A percentile compares a stretch with the other conserved stretches of the same genome.
phyloP scores from a whole-genome alignment of 2,797 vertebrate species.

The Arctocebus calabarensis region DNA sequence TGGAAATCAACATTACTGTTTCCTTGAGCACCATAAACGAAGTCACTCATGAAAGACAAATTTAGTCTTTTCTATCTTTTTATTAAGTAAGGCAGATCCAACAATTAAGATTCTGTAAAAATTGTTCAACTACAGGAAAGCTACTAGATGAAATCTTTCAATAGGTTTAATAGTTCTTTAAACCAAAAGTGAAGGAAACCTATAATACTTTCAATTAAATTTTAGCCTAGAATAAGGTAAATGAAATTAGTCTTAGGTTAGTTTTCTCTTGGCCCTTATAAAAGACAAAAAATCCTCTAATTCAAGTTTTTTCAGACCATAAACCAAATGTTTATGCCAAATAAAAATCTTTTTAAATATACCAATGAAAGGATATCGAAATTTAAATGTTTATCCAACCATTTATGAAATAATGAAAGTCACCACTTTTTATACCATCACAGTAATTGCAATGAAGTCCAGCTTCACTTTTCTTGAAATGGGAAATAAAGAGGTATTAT shows the following conservation, averaged over 20 bases:
- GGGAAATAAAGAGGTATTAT: not conserved
- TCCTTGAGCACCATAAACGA: slow-evolving; percentile 5
- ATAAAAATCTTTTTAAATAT: slow-evolving; percentile 27
- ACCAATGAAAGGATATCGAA: not conserved
- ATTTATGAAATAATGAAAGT: slow-evolving; percentile 32
- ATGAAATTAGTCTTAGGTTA: not conserved
- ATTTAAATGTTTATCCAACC: slow-evolving; percentile 11
- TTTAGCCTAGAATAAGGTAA: slow-evolving; percentile 14
- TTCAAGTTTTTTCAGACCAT: not conserved
- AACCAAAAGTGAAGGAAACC: not conserved
- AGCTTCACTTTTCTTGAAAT: not conserved
- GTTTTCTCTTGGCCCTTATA: slow-evolving; percentile 18
- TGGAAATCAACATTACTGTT: not conserved
- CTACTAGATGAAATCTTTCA: not conserved
- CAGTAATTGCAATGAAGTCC: slow-evolving; percentile 49
- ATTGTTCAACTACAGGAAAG: not conserved
- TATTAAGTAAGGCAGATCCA: slow-evolving; percentile 6
- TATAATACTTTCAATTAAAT: slow-evolving; percentile 9
- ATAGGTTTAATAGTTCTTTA: not conserved
- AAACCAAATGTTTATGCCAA: slow-evolving; percentile 24
- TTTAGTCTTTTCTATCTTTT: not conserved
- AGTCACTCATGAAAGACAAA: slow-evolving; percentile 36
- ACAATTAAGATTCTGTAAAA: slow-evolving; percentile 23
- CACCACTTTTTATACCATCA: slow-evolving; percentile 26
- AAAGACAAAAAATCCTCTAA: not conserved